Percentiles rank a stretch among this genome's conserved stretches.
Conservation (phyloP, 2,888 invertebrate genomes). For the Physocephala rufipes region DNA sequence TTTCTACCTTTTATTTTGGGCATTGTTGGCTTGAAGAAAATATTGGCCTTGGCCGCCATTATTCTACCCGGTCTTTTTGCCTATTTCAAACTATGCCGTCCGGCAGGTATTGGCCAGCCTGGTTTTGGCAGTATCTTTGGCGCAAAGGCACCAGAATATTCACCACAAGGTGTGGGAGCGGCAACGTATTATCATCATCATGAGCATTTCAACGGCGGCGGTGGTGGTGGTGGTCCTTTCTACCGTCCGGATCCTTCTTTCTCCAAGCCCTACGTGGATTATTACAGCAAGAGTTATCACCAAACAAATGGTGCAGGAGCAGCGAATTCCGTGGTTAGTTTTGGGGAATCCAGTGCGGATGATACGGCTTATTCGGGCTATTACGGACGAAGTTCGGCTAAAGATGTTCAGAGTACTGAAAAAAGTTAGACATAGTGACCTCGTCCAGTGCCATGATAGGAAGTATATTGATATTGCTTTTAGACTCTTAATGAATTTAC, state of each 20-base stretch:
- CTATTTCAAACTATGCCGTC: slow-evolving; percentile 86
- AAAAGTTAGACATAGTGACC: slow-evolving; percentile 47
- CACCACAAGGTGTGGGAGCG: slow-evolving; percentile 78
- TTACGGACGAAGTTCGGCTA: slow-evolving; percentile 71
- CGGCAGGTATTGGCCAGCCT: slow-evolving; percentile 69
- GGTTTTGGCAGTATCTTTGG: slow-evolving; percentile 62
- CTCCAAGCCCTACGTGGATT: slow-evolving; percentile 63
- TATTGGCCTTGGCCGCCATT: slow-evolving; percentile 82
- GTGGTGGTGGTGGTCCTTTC: slow-evolving; percentile 50
- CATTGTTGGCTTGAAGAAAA: slow-evolving; percentile 84
- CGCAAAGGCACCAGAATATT: slow-evolving; percentile 70
- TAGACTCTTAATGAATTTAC: no score
- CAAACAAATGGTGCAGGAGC: slow-evolving; percentile 49
- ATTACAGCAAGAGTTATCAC: slow-evolving; percentile 66
- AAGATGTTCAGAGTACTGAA: slow-evolving; percentile 58
- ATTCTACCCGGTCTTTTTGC: slow-evolving; percentile 83
- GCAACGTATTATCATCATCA: slow-evolving; percentile 69
- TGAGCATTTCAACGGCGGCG: slow-evolving; percentile 60
- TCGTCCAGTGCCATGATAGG: slow-evolving; percentile 29
- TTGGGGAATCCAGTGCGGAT: slow-evolving; percentile 67
- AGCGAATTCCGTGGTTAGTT: slow-evolving; percentile 68
- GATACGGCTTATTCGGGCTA: slow-evolving; percentile 78
- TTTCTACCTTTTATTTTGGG: slow-evolving; percentile 86
- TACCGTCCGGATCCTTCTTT: slow-evolving; percentile 61
- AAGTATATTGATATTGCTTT: no score